Evolutionary conservation across 2,797 vertebrate genomes (phyloP), one percentile per base, ranked within the genome.

Genomic region (Champsocephalus gunnari): DNA sequence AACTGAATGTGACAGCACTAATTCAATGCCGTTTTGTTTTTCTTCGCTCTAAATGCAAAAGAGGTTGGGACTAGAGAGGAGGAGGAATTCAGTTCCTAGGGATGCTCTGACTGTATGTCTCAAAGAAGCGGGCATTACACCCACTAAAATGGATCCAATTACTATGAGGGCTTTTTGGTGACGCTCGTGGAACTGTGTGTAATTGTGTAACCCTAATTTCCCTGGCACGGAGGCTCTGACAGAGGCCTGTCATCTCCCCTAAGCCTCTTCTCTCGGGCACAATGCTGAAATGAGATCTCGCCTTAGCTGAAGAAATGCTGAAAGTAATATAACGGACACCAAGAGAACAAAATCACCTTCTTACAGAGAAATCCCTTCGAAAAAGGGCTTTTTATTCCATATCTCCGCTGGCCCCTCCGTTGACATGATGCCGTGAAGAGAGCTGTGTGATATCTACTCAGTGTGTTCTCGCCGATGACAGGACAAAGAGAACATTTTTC

Each of bases 161-260:
- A 94, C 60, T 53, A 74, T 85, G 66, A 89, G 70, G 82, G 79
- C 82, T 93, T 92, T 92, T 82, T 85, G 79, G 89, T 77, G 84
- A 81, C 44, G 80, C 85, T 90, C 85, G 81, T 88, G 86, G 87
- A 89, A 88, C 84, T 87, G 81, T 89, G 79, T 92, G 89, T 91
- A 94, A 94, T 94, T 92, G 87, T 93, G 90, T 91, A 93, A 91
- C 87, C 89, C 90, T 92, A 88, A 94, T 94, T 94, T 94, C 91
- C 84, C 83, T 84, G 88, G 85, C 77, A 77, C 47, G 17, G 71
- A 73, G 73, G 81, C 88, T 89, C 81, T 90, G 92, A 92, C 90
- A 90, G 82, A 90, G 89, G 84, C 76, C 85, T 92, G 89, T 93
- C 92, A 92, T 92, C 87, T 87, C 77, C 79, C 66, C 77, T 92